A percentile compares a stretch with the other conserved stretches of the same genome.
phyloP scores from a whole-genome alignment of 2,797 vertebrate species.

The Heterohyrax brucei region DNA sequence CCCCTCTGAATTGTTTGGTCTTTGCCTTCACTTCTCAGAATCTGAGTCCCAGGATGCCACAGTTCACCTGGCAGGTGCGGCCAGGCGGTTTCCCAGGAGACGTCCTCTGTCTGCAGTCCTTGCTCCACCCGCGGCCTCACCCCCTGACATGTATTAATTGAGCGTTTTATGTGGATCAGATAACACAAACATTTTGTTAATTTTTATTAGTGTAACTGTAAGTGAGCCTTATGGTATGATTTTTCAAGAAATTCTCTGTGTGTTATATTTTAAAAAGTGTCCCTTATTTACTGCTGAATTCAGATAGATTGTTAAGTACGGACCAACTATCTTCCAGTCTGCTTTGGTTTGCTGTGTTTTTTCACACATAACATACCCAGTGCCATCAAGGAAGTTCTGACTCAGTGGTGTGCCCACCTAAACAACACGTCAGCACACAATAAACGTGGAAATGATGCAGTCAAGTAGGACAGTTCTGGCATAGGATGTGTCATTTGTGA shows the following conservation, averaged over 20 bases:
- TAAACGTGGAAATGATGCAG: too few species aligned
- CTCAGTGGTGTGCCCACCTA: too few species aligned
- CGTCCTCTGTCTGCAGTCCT: not conserved
- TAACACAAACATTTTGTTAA: conserved; percentile 43
- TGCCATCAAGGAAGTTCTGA: too few species aligned
- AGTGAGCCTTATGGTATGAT: not conserved
- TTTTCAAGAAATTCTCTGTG: not conserved
- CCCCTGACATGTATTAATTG: not conserved
- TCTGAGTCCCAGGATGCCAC: not conserved
- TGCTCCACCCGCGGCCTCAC: not conserved
- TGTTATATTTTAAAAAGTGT: conserved; percentile 41
- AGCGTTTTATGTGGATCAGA: conserved; percentile 14
- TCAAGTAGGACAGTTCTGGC: too few species aligned
- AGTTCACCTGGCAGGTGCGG: conserved; percentile 3
- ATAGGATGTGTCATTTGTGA: too few species aligned
- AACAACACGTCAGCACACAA: too few species aligned
- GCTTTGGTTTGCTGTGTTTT: not conserved
- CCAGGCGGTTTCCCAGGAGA: not conserved
- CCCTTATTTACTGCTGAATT: not conserved
- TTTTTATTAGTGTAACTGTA: conserved; percentile 62
- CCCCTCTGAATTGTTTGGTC: not conserved
- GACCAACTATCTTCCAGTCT: not conserved
- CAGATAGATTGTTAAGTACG: conserved; percentile 10
- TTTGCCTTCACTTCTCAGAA: conserved; percentile 31
- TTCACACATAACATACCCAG: too few species aligned